Evolutionary conservation across 2,888 invertebrate genomes (phyloP), one percentile per base, ranked within the genome.

Genomic region (Dynastes grantii): DNA sequence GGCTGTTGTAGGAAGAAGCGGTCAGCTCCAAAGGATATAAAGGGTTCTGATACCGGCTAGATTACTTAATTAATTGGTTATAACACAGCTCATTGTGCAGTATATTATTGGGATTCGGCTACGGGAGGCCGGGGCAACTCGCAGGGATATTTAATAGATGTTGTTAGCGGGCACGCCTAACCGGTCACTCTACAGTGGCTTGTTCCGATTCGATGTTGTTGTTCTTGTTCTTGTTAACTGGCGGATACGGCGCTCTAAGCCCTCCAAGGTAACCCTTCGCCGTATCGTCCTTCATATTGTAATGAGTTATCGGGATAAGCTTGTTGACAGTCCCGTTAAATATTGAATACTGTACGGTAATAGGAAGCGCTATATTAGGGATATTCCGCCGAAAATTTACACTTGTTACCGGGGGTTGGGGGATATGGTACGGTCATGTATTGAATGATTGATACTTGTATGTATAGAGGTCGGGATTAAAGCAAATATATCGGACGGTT

Each of bases 61-160:
- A 87, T 88, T 88, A 87, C 84, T 85, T 87, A 87, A 88, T 88
- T 87, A 88, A 88, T 88, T 87, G 88, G 87, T 87, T 87, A 87
- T 87, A 76, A 76, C 87, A 83, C 81, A 81, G 82, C 81, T 82
- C 81, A 82, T 84, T 78, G 79, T 71, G 67, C 78, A 76, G 77
- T 73, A 64, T 70, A 79, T 78, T 78, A 76, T 78, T 78, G 76
- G 78, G 78, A 78, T 71, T 76, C 76, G 63, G 70, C 61, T 58
- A 22, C 45, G 32, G 13, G 51, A 53, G 32, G 63, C 27, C 2
- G 29, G 5, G 45, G 45, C 40, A 22, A 8, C 67, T 11, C 32
- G 22, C 13, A 32, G 32, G 32, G 70, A 53, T 51, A 70, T 70
- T 55, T 70, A 70, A 70, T 70, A 51, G 70, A 53, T 51, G 68